Evolutionary conservation across 2,113 vertebrate species (phyloP).

Genomic region (Bubo bubo): DNA sequence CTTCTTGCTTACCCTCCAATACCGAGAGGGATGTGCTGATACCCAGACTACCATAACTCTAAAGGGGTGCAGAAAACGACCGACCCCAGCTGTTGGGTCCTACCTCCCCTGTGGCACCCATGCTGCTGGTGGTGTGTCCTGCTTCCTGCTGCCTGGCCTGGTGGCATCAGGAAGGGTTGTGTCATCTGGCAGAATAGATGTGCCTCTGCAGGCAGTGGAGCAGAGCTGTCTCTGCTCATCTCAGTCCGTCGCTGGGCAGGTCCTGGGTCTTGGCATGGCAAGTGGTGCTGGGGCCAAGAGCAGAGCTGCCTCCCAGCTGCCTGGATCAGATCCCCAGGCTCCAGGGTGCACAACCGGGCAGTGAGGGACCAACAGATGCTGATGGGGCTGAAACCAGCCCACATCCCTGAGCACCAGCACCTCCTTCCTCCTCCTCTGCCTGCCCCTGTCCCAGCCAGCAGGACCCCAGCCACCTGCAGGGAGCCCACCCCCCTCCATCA

Average conservation of each 20-base stretch:
- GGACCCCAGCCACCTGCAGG: background rate
- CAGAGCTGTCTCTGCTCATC: background rate
- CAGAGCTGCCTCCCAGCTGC: background rate
- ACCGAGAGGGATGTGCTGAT: fast-evolving
- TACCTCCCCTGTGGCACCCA: background rate
- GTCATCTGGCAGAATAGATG: background rate
- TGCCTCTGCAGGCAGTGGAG: background rate
- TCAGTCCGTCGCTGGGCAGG: fast-evolving
- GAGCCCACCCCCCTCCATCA: background rate
- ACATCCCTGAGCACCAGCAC: too few relatives aligned
- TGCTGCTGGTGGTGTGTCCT: fast-evolving
- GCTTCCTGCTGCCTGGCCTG: background rate
- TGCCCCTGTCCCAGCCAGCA: background rate
- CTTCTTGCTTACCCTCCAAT: background rate
- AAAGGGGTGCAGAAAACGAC: background rate
- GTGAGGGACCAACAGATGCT: fast-evolving
- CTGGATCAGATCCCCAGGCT: background rate
- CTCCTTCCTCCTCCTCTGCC: background rate
- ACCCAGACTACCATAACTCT: background rate
- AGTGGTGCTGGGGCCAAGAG: background rate
- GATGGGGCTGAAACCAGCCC: background rate
- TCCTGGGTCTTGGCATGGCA: background rate
- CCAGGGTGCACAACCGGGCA: background rate
- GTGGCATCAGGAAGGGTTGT: background rate
- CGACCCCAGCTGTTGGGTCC: background rate